A percentile compares a stretch with the other conserved stretches of the same genome.
These are phyloP conservation scores for Mastacembelus armatus DNA, from an alignment of 2,797 vertebrate genomes.

Conservation along the genomic window DNA sequence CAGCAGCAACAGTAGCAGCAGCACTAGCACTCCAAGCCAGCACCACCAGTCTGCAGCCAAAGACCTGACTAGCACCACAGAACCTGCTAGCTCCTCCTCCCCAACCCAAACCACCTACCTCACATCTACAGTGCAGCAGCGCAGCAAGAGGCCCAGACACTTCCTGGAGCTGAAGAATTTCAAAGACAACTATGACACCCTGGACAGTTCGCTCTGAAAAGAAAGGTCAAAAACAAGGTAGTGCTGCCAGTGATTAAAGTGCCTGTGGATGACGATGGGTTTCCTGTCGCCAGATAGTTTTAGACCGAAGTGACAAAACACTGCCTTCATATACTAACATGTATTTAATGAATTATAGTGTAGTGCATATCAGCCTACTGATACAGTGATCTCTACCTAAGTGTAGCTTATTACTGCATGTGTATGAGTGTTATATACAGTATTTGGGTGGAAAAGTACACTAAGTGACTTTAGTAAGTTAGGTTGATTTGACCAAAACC, in stretches of 20 bases:
- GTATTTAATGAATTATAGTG: conserved; percentile 46
- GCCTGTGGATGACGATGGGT: conserved; percentile 31
- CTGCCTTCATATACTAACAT: conserved; percentile 56
- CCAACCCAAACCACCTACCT: conserved; percentile 95
- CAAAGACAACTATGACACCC: conserved; percentile 97
- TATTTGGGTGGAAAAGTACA: conserved; percentile 10
- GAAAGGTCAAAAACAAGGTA: conserved; percentile 8
- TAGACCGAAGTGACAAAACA: conserved; percentile 35
- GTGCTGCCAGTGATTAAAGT: conserved; percentile 41
- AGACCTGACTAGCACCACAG: conserved; percentile 88
- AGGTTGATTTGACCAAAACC: conserved; percentile 73
- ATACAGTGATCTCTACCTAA: conserved; percentile 36
- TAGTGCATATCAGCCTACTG: conserved; percentile 55
- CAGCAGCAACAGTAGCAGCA: conserved; percentile 67
- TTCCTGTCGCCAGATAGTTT: background rate
- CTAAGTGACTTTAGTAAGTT: background rate
- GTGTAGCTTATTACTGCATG: conserved; percentile 44
- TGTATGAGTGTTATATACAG: conserved; percentile 25
- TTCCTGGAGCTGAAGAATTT: conserved; percentile 98
- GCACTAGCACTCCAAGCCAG: conserved; percentile 82
- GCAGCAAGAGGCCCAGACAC: conserved; percentile 94
- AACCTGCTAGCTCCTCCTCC: conserved; percentile 80
- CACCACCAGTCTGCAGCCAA: conserved; percentile 94
- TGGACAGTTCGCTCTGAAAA: conserved; percentile 92
- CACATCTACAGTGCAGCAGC: conserved; percentile 88